Base-by-base conservation (phyloP, 1,140 invertebrate genomes). In the Pectinophora gossypiella region DNA sequence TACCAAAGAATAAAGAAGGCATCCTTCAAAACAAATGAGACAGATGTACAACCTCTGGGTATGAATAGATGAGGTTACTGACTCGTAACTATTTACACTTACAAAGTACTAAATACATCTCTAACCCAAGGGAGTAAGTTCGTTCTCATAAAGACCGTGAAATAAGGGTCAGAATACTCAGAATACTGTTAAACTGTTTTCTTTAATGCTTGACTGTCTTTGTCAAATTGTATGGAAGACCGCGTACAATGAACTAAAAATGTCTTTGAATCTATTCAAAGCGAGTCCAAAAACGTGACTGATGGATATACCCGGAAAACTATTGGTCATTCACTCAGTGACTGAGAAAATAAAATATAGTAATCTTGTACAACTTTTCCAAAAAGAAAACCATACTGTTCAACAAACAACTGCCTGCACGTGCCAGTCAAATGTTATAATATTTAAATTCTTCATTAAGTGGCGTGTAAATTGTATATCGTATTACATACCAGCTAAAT, bases 141-240 rank as follows among this genome's bases (percentile, higher is more conserved):
- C 7, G 7, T 40, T 15, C 2, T 18, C 2, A 40, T 40, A 6
- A 27, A 6, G 23, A 6, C 5, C 22, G 35, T 42, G 23, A 38
- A 51, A 51, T 36, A 51, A 56, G 27, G 45, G 49, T 57, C 50
- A 57, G 44, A 51, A 38, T n/a, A 40, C 10, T 57, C 50, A 57
- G 36, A 52, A 40, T 15, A 40, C 36, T 13, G 36, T 40, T 16
- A 40, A 13, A 40, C 36, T 15, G 7, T 15, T 18, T 1, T 10
- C n/a, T 3, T 2, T 40, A 40, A 16, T 46, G 21, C 22, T 51
- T 27, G 47, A 49, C 46, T 40, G 15, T 13, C 36, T 40, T 16
- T 40, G 15, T 15, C 16, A 18, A 40, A 13, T 40, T 15, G 36
- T 40, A 7, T 16, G 7, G 36, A 40, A 40, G 1, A 40, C 1